phyloP scores from a whole-genome alignment of 2,113 vertebrate species.

The Anhinga rufa region DNA sequence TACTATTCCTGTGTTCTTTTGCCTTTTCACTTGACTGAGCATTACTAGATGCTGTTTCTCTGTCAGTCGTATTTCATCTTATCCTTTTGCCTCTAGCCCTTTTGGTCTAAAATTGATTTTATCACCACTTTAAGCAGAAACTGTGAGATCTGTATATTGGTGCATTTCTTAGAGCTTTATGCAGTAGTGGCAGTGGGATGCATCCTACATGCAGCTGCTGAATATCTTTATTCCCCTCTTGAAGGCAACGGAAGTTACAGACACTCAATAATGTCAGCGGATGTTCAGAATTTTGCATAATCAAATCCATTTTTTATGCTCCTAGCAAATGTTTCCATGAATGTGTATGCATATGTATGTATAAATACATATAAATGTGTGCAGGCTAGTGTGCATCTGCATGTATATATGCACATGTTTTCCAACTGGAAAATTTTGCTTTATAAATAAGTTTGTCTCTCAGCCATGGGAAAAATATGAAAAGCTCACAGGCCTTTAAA shows the following conservation, averaged over 20 bases:
- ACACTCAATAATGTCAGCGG: background rate
- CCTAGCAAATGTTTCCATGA: background rate
- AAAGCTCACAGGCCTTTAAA: background rate
- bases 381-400: background rate
- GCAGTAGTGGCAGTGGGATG: slow-evolving; percentile 1
- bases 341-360: background rate
- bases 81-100: background rate
- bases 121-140: slow-evolving; percentile 24
- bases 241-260: background rate
- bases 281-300: background rate
- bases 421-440: slow-evolving; percentile 10
- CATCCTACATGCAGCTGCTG: slow-evolving; percentile 38
- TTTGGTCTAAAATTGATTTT: slow-evolving; percentile 12
- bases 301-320: background rate
- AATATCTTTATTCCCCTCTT: background rate
- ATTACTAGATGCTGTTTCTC: slow-evolving; percentile 33
- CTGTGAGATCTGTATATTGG: background rate
- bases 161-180: background rate
- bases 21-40: slow-evolving; percentile 39
- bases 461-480: background rate
- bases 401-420: background rate
- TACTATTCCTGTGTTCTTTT: background rate
- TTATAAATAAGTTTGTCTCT: background rate
- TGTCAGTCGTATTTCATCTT: slow-evolving; percentile 36
- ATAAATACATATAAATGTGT: background rate